phyloP scores from a whole-genome alignment of 2,797 vertebrate species.

The Protonibea diacanthus region DNA sequence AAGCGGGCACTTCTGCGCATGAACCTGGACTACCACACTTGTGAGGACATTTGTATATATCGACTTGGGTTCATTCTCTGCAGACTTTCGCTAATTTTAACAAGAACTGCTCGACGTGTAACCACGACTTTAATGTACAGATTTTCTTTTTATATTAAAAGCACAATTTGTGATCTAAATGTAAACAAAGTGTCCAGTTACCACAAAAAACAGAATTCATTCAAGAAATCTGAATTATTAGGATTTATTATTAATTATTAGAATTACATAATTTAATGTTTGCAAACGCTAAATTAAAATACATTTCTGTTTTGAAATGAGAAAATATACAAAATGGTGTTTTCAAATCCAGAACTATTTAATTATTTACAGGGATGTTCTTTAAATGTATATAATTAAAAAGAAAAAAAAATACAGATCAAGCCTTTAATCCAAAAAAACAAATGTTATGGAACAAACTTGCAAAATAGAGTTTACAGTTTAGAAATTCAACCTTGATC shows the following conservation, averaged over 20 bases:
- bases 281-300: not conserved
- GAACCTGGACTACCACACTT: conserved; percentile 13
- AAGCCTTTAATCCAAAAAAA: not conserved
- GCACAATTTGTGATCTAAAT: not conserved
- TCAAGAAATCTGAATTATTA: not conserved
- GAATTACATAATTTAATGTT: not conserved
- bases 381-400: not conserved
- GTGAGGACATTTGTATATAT: conserved; percentile 35
- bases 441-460: not conserved
- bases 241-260: not conserved
- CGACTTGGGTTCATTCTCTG: conserved; percentile 3
- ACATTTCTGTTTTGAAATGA: not conserved
- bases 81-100: not conserved
- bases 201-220: not conserved
- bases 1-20: conserved; percentile 24
- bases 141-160: not conserved
- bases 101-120: not conserved
- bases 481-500: too few species aligned
- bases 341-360: not conserved
- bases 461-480: too few species aligned
- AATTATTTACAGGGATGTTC: not conserved
- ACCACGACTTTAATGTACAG: not conserved
- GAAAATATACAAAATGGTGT: not conserved
- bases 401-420: not conserved
- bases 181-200: not conserved